phyloP scores from a whole-genome alignment of 2,888 invertebrate genomes.

The Euzetes globulus region DNA sequence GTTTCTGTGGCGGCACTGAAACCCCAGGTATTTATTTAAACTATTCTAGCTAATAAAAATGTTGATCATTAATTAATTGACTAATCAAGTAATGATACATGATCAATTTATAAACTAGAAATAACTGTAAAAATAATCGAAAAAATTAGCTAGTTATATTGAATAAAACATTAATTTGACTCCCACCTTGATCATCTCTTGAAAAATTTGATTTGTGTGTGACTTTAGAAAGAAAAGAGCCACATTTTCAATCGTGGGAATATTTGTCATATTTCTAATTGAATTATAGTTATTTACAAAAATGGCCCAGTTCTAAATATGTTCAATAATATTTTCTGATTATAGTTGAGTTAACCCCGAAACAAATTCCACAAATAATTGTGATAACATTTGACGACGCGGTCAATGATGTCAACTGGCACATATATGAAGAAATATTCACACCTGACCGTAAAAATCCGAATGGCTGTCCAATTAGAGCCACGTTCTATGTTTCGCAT shows the following conservation, averaged over 20 bases:
- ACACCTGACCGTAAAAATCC: slow-evolving; percentile 47
- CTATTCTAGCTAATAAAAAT: neutral
- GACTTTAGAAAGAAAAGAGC: too few relatives aligned
- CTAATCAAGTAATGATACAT: too few relatives aligned
- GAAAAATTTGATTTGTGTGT: too few relatives aligned
- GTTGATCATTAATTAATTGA: slow-evolving; percentile 55
- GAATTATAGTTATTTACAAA: neutral
- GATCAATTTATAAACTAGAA: too few relatives aligned
- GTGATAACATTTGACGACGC: slow-evolving; percentile 89
- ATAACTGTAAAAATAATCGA: too few relatives aligned
- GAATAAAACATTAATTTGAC: too few relatives aligned
- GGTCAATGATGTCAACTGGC: slow-evolving; percentile 89
- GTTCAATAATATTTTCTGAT: neutral
- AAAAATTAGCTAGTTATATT: too few relatives aligned
- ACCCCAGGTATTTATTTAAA: slow-evolving; percentile 57
- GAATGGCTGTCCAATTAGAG: slow-evolving; percentile 53
- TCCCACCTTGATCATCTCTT: too few relatives aligned
- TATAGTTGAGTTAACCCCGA: slow-evolving; percentile 38
- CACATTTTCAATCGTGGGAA: too few relatives aligned
- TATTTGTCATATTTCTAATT: too few relatives aligned
- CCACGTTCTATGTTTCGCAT: slow-evolving; percentile 96
- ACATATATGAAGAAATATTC: slow-evolving; percentile 64
- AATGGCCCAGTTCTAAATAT: neutral
- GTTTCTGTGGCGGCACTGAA: slow-evolving; percentile 81
- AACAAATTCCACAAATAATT: slow-evolving; percentile 67